These are phyloP conservation scores for Prinia subflava DNA, from an alignment of 2,113 vertebrate genomes.

Conservation along the genomic window DNA sequence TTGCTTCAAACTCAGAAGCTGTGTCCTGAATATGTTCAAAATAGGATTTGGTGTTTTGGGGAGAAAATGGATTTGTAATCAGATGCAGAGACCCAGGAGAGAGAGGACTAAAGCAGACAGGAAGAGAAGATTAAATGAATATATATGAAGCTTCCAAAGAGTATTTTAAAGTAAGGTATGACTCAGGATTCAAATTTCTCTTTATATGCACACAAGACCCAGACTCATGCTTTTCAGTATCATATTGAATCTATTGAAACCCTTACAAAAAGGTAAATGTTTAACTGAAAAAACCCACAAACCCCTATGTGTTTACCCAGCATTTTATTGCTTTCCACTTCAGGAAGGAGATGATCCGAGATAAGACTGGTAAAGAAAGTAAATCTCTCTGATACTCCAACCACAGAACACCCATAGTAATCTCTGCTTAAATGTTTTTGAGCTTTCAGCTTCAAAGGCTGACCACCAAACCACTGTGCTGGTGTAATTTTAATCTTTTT, in stretches of 20 bases:
- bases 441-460: neutral
- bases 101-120: slow-evolving; percentile 10
- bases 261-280: neutral
- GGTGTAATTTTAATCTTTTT: neutral
- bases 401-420: neutral
- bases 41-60: slow-evolving; percentile 51
- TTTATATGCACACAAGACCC: neutral
- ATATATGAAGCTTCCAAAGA: slow-evolving; percentile 36
- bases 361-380: neutral
- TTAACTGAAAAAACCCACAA: neutral
- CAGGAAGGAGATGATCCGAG: slow-evolving; percentile 1
- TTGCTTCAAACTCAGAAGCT: slow-evolving; percentile 50
- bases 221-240: neutral
- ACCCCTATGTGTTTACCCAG: neutral
- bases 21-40: slow-evolving; percentile 55
- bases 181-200: slow-evolving; percentile 27
- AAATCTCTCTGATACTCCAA: neutral
- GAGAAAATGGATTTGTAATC: slow-evolving; percentile 46
- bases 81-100: slow-evolving; percentile 39
- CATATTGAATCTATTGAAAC: neutral
- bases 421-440: neutral
- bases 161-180: slow-evolving; percentile 1
- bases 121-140: slow-evolving; percentile 44
- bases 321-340: neutral
- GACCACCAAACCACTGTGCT: neutral